Conservation (phyloP, 2,113 vertebrate species). For the Lamprologus tigripictilis region DNA sequence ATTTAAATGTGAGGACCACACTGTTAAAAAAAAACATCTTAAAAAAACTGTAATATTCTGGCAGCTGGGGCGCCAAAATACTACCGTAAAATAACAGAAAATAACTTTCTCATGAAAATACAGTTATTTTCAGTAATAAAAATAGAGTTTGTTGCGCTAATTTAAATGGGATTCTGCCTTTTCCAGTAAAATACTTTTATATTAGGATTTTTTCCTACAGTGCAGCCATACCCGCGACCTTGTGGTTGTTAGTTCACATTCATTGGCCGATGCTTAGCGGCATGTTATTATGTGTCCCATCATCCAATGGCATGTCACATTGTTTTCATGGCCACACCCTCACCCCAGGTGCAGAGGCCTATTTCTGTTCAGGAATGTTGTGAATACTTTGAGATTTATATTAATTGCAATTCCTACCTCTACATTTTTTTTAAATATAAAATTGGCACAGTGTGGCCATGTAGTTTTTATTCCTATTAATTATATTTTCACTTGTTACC, state of each 20-base stretch:
- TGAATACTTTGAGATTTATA: no score
- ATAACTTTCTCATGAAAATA: background rate
- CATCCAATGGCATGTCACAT: background rate
- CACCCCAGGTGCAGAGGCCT: no score
- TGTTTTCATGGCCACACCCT: no score
- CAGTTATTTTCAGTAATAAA: background rate
- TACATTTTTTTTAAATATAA: no score
- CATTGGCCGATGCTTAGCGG: fast-evolving
- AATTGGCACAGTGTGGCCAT: no score
- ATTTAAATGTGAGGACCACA: background rate
- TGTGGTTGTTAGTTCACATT: background rate
- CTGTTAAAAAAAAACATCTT: background rate
- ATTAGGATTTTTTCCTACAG: background rate
- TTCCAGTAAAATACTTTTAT: background rate
- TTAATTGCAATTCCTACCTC: no score
- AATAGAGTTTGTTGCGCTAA: background rate
- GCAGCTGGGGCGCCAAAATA: background rate
- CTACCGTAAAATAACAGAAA: background rate
- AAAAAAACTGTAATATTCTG: fast-evolving
- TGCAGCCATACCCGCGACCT: fast-evolving
- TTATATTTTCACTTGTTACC: no score
- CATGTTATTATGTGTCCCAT: background rate
- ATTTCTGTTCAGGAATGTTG: no score
- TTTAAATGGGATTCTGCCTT: background rate
- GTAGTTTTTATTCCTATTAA: no score